Evolutionary conservation across 2,797 vertebrate species (phyloP), one percentile per base, ranked within the genome.

Genomic region (Halcyon chelicuti): DNA sequence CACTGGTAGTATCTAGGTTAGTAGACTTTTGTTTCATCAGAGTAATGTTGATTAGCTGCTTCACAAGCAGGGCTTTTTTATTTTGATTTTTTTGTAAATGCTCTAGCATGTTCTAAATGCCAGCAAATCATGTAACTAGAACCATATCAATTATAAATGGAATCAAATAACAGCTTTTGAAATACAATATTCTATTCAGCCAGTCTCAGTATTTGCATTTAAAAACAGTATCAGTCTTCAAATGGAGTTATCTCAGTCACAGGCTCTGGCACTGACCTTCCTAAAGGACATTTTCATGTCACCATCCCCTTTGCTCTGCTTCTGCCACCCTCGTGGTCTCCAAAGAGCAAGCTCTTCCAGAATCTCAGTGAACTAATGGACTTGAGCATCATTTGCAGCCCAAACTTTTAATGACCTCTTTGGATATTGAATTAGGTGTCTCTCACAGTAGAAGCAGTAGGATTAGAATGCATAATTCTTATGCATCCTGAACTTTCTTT

Each of bases 231-330:
- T 37, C 46, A 4, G 18, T 70, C 37, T 55, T 70, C 77, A 80
- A 65, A 40, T 10, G 14, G n/a, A 68, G n/a, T n/a, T n/a, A 31
- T 3, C 12, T 57, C 60, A 44, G 8, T 8, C 3, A 1, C 31
- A 40, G 68, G 20, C 54, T 76, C 60, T 66, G 61, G 9, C 61
- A n/a, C 28, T 44, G 68, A 5, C 12, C 63, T 3, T 68, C 26
- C 17, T 57, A 15, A 66, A 46, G n/a, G 63, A 19, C 0, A 1
- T 68, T 42, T 40, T 29, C 14, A 4, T 13, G 15, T 15, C 49
- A 22, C 16, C 0, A 0, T 10, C 7, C 21, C 33, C 20, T 61
- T 63, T 31, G 16, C 39, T 90, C 7, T 0, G 0, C 15, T 63
- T 26, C 47, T 4, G 4, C 26, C 21, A 7, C 3, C 22, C 3